Evolutionary conservation across 2,888 invertebrate genomes (phyloP), one percentile per base, ranked within the genome.

Genomic region (Elmis aenea): DNA sequence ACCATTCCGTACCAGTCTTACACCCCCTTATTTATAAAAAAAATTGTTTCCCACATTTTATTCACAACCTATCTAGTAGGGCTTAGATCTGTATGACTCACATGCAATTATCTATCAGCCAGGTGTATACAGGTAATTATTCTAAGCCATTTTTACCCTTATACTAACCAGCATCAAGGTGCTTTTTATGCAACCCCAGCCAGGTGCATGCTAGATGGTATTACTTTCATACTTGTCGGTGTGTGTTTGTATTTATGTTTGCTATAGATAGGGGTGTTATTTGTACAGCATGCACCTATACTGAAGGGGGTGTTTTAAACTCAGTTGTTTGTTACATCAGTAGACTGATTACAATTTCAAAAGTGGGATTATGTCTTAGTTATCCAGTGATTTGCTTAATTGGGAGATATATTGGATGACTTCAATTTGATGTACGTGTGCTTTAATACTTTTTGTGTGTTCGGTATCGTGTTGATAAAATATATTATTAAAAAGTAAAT

Each of bases 41-140:
- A 46, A 33, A 24, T 28, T 32, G 35, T 42, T 47, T 51, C 47
- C 52, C 50, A 48, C 47, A 52, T 43, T 42, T 50, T 51, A 44
- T 41, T 42, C 48, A 46, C 49, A 49, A 47, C 50, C 40, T 41
- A 38, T 43, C 38, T 47, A 51, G 43, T 38, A 46, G 44, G 39
- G 46, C 46, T 57, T 54, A 54, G 43, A 51, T 52, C 18, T 8
- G 54, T 36, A 49, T 55, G 52, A 52, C 39, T 53, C 55, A 51
- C 42, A 38, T 37, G 49, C 52, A 57, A 61, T 61, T 60, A 61
- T 58, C 57, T 49, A 54, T 48, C 46, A 45, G 49, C 59, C 59
- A 61, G 62, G 63, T 63, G 62, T 53, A 58, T 55, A 44, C 48
- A 52, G 52, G 52, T 54, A 57, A 52, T 48, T 48, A 50, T 40